Percentiles rank a stretch among this genome's conserved stretches.
Conservation (phyloP, 2,113 vertebrate species). For the Agelaius phoeniceus region DNA sequence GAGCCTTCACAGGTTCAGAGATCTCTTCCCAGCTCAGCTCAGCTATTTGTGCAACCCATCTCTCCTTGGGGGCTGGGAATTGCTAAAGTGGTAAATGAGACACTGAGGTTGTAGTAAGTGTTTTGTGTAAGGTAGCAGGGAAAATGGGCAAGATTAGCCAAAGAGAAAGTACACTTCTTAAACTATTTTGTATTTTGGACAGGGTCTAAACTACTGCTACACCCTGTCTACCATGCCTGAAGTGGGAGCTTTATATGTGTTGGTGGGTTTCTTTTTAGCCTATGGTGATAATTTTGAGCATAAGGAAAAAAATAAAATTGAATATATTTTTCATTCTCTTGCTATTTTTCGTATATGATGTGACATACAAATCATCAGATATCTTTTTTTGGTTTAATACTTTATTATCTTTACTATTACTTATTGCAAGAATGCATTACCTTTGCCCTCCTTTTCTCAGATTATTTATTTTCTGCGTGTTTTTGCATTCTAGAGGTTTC, state of each 20-base stretch:
- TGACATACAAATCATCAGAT: neutral
- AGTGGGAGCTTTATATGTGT: neutral
- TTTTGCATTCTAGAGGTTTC: neutral
- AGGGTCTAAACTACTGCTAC: neutral
- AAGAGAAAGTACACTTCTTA: neutral
- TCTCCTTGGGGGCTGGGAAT: neutral
- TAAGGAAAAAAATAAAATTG: neutral
- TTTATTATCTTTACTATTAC: neutral
- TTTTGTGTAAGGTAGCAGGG: neutral
- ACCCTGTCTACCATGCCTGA: neutral
- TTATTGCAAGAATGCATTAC: neutral
- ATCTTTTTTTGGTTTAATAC: neutral
- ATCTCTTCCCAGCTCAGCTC: neutral
- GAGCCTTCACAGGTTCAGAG: neutral
- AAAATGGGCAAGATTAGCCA: neutral
- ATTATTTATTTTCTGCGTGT: neutral
- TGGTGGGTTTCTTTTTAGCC: neutral
- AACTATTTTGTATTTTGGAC: neutral
- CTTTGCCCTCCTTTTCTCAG: neutral
- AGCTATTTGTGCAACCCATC: neutral
- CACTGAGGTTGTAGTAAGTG: rapidly evolving
- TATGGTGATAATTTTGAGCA: neutral
- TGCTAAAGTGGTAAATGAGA: neutral
- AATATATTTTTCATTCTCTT: neutral
- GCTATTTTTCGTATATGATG: neutral